Conservation (phyloP, 2,113 vertebrate genomes). For the Manacus vitellinus region DNA sequence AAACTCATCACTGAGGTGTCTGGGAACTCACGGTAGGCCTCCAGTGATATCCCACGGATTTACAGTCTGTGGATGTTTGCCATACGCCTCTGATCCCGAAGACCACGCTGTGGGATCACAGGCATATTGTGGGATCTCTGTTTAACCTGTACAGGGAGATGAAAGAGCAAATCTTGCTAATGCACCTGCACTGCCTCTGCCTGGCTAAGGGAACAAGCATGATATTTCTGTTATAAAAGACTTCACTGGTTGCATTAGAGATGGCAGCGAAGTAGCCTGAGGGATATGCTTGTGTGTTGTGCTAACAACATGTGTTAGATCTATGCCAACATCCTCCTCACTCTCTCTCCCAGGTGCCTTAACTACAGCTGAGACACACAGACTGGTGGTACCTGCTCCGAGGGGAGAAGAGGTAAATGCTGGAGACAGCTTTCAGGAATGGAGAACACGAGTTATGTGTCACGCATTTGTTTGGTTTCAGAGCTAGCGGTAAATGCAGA, state of each 20-base stretch:
- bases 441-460: background rate
- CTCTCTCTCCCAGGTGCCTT: conserved; percentile 2
- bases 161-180: background rate
- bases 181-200: background rate
- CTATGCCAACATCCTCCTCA: conserved; percentile 7
- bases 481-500: conserved; percentile 13
- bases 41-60: background rate
- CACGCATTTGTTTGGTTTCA: background rate
- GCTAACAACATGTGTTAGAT: conserved; percentile 41
- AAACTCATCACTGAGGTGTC: background rate
- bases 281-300: conserved; percentile 27
- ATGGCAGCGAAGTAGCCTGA: conserved; percentile 30
- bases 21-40: background rate
- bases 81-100: background rate
- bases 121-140: background rate
- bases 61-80: background rate
- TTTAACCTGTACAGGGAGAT: background rate
- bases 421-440: background rate
- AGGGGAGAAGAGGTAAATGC: background rate
- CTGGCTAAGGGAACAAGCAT: background rate
- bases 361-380: conserved; percentile 12
- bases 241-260: background rate
- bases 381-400: background rate
- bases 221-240: background rate
- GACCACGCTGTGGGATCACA: background rate